These are phyloP conservation scores for Zophobas atratus DNA, from an alignment of 1,140 invertebrate genomes.

Conservation along the genomic window DNA sequence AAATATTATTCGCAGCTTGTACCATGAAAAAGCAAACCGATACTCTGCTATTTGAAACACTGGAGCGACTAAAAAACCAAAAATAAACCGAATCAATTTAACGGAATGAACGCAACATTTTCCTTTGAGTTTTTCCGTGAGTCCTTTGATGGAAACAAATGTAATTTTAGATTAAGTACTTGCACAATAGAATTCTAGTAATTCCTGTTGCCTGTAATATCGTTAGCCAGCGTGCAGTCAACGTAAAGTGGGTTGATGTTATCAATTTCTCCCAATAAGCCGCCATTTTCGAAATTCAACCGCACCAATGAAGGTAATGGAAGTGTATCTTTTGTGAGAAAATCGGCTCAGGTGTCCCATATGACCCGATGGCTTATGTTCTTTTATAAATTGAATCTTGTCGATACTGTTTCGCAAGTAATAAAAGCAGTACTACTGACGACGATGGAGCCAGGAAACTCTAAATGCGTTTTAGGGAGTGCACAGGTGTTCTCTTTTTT, in stretches of 20 bases:
- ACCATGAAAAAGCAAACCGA: too few species aligned
- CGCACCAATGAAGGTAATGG: conserved; percentile 46
- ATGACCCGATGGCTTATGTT: conserved; percentile 52
- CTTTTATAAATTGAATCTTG: conserved; percentile 53
- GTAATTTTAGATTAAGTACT: conserved; percentile 29
- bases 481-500: conserved; percentile 10
- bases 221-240: conserved; percentile 20
- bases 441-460: conserved; percentile 10
- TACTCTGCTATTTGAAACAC: too few species aligned
- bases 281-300: conserved; percentile 38
- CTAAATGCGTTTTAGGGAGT: conserved; percentile 13
- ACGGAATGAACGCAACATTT: neutral
- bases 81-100: neutral
- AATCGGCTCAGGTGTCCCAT: conserved; percentile 52
- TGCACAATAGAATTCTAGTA: conserved; percentile 21
- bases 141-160: conserved; percentile 13
- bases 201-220: conserved; percentile 22
- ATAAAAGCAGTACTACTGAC: conserved; percentile 41
- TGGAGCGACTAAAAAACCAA: too few species aligned
- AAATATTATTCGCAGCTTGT: too few species aligned
- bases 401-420: conserved; percentile 48
- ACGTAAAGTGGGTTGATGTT: conserved; percentile 35
- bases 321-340: conserved; percentile 45
- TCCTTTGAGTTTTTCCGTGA: conserved; percentile 11
- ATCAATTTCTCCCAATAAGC: conserved; percentile 36